Evolutionary conservation across 1,140 invertebrate species (phyloP).

Genomic region (Heliothis virescens): DNA sequence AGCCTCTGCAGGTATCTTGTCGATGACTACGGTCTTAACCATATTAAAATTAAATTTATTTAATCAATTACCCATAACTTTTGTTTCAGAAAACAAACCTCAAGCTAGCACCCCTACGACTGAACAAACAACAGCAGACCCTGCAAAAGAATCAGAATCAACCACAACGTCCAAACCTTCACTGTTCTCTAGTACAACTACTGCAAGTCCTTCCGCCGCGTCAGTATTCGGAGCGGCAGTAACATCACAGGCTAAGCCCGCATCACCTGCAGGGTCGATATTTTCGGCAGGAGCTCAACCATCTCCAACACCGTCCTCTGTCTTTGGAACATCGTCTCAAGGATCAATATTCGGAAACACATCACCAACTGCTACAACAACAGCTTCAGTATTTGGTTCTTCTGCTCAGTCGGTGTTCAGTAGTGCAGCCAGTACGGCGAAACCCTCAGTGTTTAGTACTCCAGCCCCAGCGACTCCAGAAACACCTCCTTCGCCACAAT

Average conservation of each 20-base stretch:
- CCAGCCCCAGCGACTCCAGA: slow-evolving; percentile 43
- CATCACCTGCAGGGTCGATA: slow-evolving; percentile 56
- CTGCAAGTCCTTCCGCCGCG: slow-evolving; percentile 53
- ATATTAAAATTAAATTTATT: background rate
- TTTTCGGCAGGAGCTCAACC: slow-evolving; percentile 48
- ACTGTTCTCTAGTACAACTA: background rate
- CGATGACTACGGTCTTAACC: background rate
- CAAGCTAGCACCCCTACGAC: slow-evolving; percentile 6
- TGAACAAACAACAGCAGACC: slow-evolving; percentile 6
- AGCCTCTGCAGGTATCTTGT: slow-evolving; percentile 52
- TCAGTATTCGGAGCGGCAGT: slow-evolving; percentile 68
- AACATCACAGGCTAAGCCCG: slow-evolving; percentile 55
- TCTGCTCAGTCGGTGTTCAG: slow-evolving; percentile 48
- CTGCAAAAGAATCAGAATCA: slow-evolving; percentile 6
- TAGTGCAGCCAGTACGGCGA: slow-evolving; percentile 11
- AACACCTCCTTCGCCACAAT: slow-evolving; percentile 38
- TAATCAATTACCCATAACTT: slow-evolving; percentile 19
- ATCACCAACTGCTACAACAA: slow-evolving; percentile 28
- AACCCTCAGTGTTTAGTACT: slow-evolving; percentile 52
- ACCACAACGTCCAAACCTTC: slow-evolving; percentile 28
- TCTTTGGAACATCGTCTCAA: slow-evolving; percentile 47
- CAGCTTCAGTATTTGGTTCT: slow-evolving; percentile 14
- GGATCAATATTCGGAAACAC: slow-evolving; percentile 48
- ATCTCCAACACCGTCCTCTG: slow-evolving; percentile 24
- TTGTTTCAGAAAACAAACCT: slow-evolving; percentile 60